phyloP scores from a whole-genome alignment of 2,888 invertebrate species.

The Eupithecia centaureata region DNA sequence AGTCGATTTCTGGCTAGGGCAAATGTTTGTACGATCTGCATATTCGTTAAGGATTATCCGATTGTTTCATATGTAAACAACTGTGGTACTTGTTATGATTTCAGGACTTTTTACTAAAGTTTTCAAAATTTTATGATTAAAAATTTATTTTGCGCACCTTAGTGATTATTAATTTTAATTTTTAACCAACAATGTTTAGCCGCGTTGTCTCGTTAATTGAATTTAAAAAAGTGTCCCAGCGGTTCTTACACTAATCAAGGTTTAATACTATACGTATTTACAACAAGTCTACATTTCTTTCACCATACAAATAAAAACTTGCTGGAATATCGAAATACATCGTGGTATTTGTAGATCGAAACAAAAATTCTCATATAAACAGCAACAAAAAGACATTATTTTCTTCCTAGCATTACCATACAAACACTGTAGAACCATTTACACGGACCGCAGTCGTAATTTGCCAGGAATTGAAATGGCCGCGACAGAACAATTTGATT shows the following conservation, averaged over 20 bases:
- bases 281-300: too few species aligned
- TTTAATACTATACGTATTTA: too few species aligned
- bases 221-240: not conserved
- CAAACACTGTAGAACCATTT: constrained; percentile 43
- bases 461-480: constrained; percentile 45
- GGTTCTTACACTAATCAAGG: not conserved
- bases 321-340: not conserved
- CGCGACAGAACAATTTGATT: constrained; percentile 52
- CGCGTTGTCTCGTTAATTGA: not conserved
- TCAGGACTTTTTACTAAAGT: not conserved
- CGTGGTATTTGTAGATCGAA: not conserved
- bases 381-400: constrained; percentile 31
- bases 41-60: too few species aligned
- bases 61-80: not conserved
- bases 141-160: not conserved
- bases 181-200: too few species aligned
- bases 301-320: too few species aligned
- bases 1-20: too few species aligned
- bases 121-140: not conserved
- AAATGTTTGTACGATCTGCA: too few species aligned
- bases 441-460: constrained; percentile 41
- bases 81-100: not conserved
- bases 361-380: constrained; percentile 15
- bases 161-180: too few species aligned
- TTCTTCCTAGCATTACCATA: constrained; percentile 40